Percentiles rank a stretch among this genome's conserved stretches.
These are phyloP conservation scores for Tiaroga cobitis DNA, from an alignment of 2,797 vertebrate genomes.

Conservation along the genomic window DNA sequence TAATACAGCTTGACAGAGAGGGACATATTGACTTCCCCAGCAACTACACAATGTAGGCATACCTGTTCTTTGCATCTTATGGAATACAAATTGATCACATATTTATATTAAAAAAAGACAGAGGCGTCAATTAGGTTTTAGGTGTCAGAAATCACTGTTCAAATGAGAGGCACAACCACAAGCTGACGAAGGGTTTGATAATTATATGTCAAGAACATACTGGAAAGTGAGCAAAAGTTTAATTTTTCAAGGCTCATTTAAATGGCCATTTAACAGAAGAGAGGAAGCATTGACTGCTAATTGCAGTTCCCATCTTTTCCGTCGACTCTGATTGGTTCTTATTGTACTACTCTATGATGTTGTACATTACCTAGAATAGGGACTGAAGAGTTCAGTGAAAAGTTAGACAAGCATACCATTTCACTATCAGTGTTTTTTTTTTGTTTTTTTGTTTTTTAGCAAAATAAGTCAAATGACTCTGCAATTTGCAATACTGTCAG, in stretches of 20 bases:
- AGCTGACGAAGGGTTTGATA: not conserved
- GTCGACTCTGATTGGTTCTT: not conserved
- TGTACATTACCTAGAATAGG: not conserved
- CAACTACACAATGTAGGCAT: not conserved
- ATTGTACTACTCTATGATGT: not conserved
- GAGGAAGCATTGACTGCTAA: not conserved
- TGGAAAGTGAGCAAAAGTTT: slow-evolving; percentile 7
- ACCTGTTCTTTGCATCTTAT: slow-evolving; percentile 2
- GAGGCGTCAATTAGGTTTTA: not conserved
- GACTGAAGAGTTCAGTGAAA: not conserved
- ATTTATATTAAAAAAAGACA: not conserved
- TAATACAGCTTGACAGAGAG: not conserved
- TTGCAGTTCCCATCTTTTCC: not conserved
- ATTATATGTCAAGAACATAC: not conserved
- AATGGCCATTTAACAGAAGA: not conserved
- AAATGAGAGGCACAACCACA: slow-evolving; percentile 2
- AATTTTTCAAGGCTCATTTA: slow-evolving; percentile 10
- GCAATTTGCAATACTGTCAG: not conserved
- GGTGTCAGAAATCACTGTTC: slow-evolving; percentile 4
- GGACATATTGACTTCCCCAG: slow-evolving; percentile 1
- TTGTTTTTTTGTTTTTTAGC: not conserved
- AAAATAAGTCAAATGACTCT: not conserved
- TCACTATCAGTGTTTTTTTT: slow-evolving; percentile 3
- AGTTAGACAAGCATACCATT: slow-evolving; percentile 20
- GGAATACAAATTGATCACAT: slow-evolving; percentile 20